Base-by-base conservation (phyloP, 2,888 invertebrate species). In the Drosophila hamatofila region DNA sequence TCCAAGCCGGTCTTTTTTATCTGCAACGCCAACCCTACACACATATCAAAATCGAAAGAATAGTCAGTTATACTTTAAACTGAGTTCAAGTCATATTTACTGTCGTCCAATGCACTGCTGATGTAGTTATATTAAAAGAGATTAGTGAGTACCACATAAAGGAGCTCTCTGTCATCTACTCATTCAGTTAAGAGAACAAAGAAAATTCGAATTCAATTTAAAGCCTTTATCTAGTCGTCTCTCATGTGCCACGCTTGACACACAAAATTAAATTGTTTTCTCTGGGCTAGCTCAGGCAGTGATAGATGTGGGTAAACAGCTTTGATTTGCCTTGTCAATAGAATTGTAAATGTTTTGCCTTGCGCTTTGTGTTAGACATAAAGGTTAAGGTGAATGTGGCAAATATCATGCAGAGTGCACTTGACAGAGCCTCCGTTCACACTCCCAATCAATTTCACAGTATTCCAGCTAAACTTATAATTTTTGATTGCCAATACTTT, bases 401-500 rank as follows among this genome's bases (percentile, higher is more conserved):
- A 8, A 14, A 14, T 18, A 21, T 14, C 18, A 21, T n/a, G 49
- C 30, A 4, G 30, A 18, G 30, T 30, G 30, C 48, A 27, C 30
- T 30, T 30, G 49, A 30, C 30, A 49, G 3, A 12, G 49, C 27
- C 4, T 48, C n/a, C 12, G 1, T 12, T 12, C 18, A 30, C 48
- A 12, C 48, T n/a, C 27, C 3, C 11, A 48, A 30, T 18, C 18
- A 8, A 30, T 30, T 49, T 49, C 18, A 18, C 18, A 30, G 18
- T 14, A 7, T 12, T 49, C 12, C 48, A 30, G 2, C 27, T 46
- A 33, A 54, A 54, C 18, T 27, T 39, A 37, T 59, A 46, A 70
- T 67, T 67, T 78, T 59, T 51, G 46, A 68, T 71, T 65, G 61
- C 9, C 27, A 59, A 61, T 52, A 61, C 25, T 49, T 55, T 54